Base-by-base conservation (phyloP, 2,113 vertebrate genomes). In the Mohoua ochrocephala region DNA sequence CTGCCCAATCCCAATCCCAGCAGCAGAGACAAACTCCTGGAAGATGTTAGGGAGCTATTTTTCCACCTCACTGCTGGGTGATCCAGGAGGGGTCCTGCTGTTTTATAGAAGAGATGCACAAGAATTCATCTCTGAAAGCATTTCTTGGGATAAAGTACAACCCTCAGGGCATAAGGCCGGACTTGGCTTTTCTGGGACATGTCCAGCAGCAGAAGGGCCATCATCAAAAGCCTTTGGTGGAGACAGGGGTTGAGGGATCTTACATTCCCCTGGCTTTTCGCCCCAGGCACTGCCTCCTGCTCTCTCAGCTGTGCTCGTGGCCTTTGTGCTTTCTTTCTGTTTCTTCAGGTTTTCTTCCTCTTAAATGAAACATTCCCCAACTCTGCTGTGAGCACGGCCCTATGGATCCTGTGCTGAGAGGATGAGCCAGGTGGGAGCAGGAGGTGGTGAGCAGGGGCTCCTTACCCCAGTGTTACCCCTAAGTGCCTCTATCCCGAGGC, bases 251-350 rank as follows among this genome's bases (percentile, higher is more conserved):
- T 67, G 52, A 79, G 57, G 33, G 35, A 52, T 78, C 27, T 47
- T 27, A 54, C 4, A 2, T 33, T 87, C 28, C 44, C 30, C 21
- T 37, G n/a, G 11, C 37, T 77, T 90, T 74, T 54, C 14, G 11
- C 42, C 56, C 52, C 41, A 31, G 53, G 75, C 42, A 59, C 39
- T 64, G 47, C 35, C 47, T 80, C 53, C 39, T 54, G 54, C 81
- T 77, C 54, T 23, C 53, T 63, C 39, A 5, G 41, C 27, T 1
- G 0, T 27, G 70, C 56, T 41, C 1, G 0, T n/a, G 56, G 60
- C 13, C 26, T 85, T 79, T 50, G 74, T 33, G 56, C 37, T 82
- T 75, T 45, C 69, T 89, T 84, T 57, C 47, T 30, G 16, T 73
- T 89, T 52, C 75, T 83, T 59, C 30, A 52, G 27, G 24, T 61